phyloP scores from a whole-genome alignment of 2,797 vertebrate species.

The Neosilurus mollespiculum region DNA sequence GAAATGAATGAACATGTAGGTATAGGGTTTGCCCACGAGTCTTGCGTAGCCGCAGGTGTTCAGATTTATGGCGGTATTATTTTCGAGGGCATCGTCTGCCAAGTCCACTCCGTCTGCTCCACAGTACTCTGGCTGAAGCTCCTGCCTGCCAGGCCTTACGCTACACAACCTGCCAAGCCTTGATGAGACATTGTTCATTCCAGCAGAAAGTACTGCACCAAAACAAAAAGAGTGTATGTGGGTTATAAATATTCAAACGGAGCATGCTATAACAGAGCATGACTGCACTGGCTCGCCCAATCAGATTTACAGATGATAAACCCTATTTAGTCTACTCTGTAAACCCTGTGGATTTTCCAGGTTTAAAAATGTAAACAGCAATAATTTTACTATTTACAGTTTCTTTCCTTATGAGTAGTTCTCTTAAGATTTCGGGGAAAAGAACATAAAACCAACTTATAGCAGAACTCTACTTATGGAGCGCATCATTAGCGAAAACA shows the following conservation, averaged over 20 bases:
- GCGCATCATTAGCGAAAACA: too few species aligned
- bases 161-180: slow-evolving; percentile 45
- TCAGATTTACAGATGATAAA: slow-evolving; percentile 48
- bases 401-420: neutral
- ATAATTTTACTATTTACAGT: neutral
- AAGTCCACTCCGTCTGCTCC: slow-evolving; percentile 23
- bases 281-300: neutral
- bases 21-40: slow-evolving; percentile 26
- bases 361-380: neutral
- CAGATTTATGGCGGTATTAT: slow-evolving; percentile 50
- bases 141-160: slow-evolving; percentile 24
- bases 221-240: slow-evolving; percentile 11
- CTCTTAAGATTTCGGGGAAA: neutral
- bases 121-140: slow-evolving; percentile 35
- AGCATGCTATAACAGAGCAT: slow-evolving; percentile 12
- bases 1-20: slow-evolving; percentile 43
- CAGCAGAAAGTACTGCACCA: slow-evolving; percentile 41
- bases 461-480: neutral
- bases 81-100: slow-evolving; percentile 1
- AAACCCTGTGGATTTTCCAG: neutral
- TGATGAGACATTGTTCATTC: slow-evolving; percentile 43
- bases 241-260: slow-evolving; percentile 35
- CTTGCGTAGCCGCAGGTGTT: slow-evolving; percentile 37
- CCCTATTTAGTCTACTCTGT: slow-evolving; percentile 31
- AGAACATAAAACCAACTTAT: neutral